Percentiles rank a stretch among this genome's conserved stretches.
Evolutionary conservation across 2,888 invertebrate species (phyloP).

Genomic region (Coleophora flavipennella): DNA sequence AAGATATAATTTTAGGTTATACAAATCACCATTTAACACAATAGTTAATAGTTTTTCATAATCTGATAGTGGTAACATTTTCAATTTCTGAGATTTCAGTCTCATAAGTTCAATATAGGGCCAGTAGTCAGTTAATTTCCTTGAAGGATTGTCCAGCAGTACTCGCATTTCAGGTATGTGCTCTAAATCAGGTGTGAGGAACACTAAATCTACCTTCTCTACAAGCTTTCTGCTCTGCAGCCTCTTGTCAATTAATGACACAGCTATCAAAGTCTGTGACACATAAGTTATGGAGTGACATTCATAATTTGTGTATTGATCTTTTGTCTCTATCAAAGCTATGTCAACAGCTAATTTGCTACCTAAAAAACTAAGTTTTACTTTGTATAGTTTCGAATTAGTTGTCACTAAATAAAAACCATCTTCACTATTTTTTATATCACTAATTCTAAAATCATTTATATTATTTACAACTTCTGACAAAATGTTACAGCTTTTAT

Average conservation of each 20-base stretch:
- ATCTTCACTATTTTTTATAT: slow-evolving; percentile 24
- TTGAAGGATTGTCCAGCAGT: slow-evolving; percentile 36
- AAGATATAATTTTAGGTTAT: slow-evolving; percentile 45
- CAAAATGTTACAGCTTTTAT: slow-evolving; percentile 28
- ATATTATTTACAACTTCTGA: slow-evolving; percentile 36
- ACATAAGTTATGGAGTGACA: slow-evolving; percentile 15
- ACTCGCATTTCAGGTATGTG: slow-evolving; percentile 23
- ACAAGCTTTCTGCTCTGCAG: slow-evolving; percentile 35
- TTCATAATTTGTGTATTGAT: slow-evolving; percentile 30
- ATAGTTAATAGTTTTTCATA: slow-evolving; percentile 28
- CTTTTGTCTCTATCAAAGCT: slow-evolving; percentile 27
- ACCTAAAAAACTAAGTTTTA: slow-evolving; percentile 20
- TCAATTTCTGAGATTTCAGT: slow-evolving; percentile 39
- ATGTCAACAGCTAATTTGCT: slow-evolving; percentile 22
- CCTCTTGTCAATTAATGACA: slow-evolving; percentile 27
- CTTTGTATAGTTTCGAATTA: slow-evolving; percentile 38
- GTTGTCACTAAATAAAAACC: slow-evolving; percentile 33
- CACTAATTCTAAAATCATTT: slow-evolving; percentile 46
- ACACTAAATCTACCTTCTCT: slow-evolving; percentile 33
- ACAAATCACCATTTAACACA: slow-evolving; percentile 26
- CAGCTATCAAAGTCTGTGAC: too few relatives aligned
- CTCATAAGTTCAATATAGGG: slow-evolving; percentile 47
- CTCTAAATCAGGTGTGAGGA: slow-evolving; percentile 22
- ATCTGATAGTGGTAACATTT: slow-evolving; percentile 33
- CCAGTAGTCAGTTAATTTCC: slow-evolving; percentile 37